phyloP scores from a whole-genome alignment of 1,140 invertebrate species.

The Drosophila gunungcola region DNA sequence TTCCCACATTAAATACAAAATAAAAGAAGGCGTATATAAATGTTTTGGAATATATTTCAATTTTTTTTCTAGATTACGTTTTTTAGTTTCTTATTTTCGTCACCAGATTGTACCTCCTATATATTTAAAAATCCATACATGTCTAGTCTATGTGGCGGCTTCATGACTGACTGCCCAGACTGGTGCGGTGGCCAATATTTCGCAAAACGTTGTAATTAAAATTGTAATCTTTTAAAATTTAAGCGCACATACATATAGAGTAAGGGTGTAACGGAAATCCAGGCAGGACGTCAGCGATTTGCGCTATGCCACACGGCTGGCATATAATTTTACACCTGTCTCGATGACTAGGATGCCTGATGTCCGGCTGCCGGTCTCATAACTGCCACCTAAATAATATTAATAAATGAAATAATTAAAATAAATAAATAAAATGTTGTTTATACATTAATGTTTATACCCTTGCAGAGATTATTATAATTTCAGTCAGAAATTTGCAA shows the following conservation, averaged over 20 bases:
- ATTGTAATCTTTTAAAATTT: slow-evolving; percentile 62
- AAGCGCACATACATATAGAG: slow-evolving; percentile 29
- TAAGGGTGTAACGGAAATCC: slow-evolving; percentile 53
- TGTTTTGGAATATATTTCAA: neutral
- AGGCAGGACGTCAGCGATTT: slow-evolving; percentile 61
- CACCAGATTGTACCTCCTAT: neutral
- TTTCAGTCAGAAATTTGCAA: no score
- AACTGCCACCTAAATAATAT: slow-evolving; percentile 23
- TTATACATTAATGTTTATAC: no score
- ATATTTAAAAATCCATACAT: neutral
- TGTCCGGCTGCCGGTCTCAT: slow-evolving; percentile 6
- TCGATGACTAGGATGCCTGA: slow-evolving; percentile 33
- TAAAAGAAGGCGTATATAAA: no score
- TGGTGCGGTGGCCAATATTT: slow-evolving; percentile 46
- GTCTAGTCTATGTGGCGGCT: neutral
- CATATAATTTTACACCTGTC: slow-evolving; percentile 77
- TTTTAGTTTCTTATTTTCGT: neutral
- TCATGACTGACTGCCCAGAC: slow-evolving; percentile 14
- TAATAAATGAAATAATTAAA: no score
- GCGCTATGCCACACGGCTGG: slow-evolving; percentile 57
- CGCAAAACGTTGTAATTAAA: slow-evolving; percentile 70
- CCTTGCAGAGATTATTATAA: no score
- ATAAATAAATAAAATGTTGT: no score
- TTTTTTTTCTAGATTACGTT: neutral
- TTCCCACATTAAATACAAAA: no score